Percentiles rank a stretch among this genome's conserved stretches.
Evolutionary conservation across 2,113 vertebrate species (phyloP).

Genomic region (Oryzias melastigma): DNA sequence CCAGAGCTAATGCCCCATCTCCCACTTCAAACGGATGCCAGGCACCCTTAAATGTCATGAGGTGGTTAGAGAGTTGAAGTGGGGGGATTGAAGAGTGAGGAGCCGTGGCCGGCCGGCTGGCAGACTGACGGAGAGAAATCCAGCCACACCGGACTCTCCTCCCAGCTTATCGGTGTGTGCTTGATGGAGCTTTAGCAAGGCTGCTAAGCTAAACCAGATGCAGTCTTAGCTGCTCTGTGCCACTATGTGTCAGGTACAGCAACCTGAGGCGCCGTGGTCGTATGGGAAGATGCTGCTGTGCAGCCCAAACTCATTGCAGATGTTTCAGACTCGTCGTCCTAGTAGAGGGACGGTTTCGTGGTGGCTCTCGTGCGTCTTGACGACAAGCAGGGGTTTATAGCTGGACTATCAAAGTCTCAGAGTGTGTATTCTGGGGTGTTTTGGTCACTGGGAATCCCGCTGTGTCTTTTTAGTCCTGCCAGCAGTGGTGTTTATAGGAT

Average conservation of each 20-base stretch:
- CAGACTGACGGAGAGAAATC: constrained; percentile 49
- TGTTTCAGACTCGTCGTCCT: constrained; percentile 29
- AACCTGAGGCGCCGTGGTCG: constrained; percentile 36
- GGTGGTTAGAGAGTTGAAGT: constrained; percentile 68
- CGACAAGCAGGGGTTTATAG: constrained; percentile 54
- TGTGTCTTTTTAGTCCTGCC: constrained; percentile 62
- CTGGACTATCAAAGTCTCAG: constrained; percentile 43
- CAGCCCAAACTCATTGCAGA: constrained; percentile 54
- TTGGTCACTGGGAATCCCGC: constrained; percentile 59
- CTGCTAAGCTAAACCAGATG: constrained; percentile 74
- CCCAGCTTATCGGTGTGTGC: constrained; percentile 62
- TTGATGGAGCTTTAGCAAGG: constrained; percentile 49
- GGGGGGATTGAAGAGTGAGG: constrained; percentile 41
- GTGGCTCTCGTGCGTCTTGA: constrained; percentile 13
- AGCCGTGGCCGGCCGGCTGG: constrained; percentile 19
- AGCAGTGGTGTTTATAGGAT: constrained; percentile 71
- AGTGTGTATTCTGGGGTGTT: constrained; percentile 54
- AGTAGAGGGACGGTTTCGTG: constrained; percentile 33
- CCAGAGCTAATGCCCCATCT: constrained; percentile 77
- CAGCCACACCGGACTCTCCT: constrained; percentile 44
- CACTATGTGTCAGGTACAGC: constrained; percentile 69
- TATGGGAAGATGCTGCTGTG: constrained; percentile 48
- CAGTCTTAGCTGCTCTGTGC: constrained; percentile 43
- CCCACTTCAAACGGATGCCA: constrained; percentile 78
- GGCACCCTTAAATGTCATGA: constrained; percentile 77